Conservation (phyloP, 1,140 invertebrate species). For the Eciton burchellii region DNA sequence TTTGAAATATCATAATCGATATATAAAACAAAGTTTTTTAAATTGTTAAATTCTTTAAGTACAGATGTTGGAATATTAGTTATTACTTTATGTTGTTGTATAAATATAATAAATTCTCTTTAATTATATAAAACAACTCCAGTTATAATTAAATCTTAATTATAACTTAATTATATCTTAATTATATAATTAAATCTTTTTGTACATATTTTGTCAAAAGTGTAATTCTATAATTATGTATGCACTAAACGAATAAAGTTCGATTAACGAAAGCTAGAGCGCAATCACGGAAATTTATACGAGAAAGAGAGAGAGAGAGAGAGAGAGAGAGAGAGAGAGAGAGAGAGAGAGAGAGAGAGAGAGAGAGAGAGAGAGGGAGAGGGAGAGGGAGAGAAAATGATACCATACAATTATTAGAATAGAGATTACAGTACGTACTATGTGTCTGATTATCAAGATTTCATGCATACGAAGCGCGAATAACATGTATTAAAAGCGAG, state of each 20-base stretch:
- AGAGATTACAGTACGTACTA: constrained; percentile 41
- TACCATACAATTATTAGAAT: constrained; percentile 51
- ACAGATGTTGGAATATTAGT: neutral
- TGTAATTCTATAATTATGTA: constrained; percentile 1
- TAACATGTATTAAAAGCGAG: constrained; percentile 44
- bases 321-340: too few relatives aligned
- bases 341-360: too few relatives aligned
- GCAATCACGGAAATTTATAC: neutral
- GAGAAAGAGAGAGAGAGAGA: too few relatives aligned
- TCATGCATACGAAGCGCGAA: constrained; percentile 44
- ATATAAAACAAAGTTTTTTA: neutral
- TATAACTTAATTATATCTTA: too few relatives aligned
- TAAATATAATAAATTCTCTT: neutral
- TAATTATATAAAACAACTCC: too few relatives aligned
- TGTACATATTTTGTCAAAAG: neutral
- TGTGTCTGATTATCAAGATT: constrained; percentile 52
- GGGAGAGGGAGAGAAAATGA: too few relatives aligned
- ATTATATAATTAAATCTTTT: neutral
- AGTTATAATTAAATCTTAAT: neutral
- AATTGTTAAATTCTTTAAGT: neutral
- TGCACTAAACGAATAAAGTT: neutral
- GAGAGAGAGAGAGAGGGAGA: too few relatives aligned
- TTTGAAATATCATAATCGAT: neutral
- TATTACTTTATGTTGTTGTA: neutral
- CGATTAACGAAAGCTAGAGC: constrained; percentile 28